Evolutionary conservation across 1,140 invertebrate genomes (phyloP).

Genomic region (Formica selysi): DNA sequence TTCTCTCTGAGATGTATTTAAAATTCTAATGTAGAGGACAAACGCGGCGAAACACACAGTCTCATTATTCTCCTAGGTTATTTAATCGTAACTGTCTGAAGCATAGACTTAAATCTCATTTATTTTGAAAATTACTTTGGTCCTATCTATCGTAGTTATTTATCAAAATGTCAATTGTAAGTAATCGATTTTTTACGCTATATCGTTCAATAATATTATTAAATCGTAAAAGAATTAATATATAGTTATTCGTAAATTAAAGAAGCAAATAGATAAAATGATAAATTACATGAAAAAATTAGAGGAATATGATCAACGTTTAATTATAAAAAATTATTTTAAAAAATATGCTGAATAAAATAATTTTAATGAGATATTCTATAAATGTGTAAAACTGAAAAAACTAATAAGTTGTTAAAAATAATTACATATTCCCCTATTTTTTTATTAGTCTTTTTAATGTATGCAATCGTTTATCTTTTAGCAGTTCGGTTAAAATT

Average conservation of each 20-base stretch:
- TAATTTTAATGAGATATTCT: not conserved
- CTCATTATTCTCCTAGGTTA: constrained; percentile 3
- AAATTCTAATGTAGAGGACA: not conserved
- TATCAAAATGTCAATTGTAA: not conserved
- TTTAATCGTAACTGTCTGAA: not conserved
- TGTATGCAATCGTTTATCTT: not conserved
- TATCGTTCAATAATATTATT: not conserved
- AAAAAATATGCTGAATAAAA: not conserved
- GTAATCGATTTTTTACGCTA: constrained; percentile 26
- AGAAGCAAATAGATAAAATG: not conserved
- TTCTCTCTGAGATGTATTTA: not conserved
- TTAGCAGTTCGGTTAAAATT: not conserved
- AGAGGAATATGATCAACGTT: not conserved
- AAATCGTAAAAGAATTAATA: constrained; percentile 28
- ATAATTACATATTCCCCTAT: not conserved
- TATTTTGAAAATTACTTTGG: not conserved
- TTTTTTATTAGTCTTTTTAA: not conserved
- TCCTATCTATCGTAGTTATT: not conserved
- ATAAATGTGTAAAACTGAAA: not conserved
- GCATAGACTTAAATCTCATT: not conserved
- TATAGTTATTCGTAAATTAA: not conserved
- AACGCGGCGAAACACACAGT: not conserved
- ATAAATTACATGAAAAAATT: not conserved
- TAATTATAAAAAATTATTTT: not conserved
- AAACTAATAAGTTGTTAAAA: not conserved